phyloP scores from a whole-genome alignment of 2,113 vertebrate species.

The Stegastes partitus region DNA sequence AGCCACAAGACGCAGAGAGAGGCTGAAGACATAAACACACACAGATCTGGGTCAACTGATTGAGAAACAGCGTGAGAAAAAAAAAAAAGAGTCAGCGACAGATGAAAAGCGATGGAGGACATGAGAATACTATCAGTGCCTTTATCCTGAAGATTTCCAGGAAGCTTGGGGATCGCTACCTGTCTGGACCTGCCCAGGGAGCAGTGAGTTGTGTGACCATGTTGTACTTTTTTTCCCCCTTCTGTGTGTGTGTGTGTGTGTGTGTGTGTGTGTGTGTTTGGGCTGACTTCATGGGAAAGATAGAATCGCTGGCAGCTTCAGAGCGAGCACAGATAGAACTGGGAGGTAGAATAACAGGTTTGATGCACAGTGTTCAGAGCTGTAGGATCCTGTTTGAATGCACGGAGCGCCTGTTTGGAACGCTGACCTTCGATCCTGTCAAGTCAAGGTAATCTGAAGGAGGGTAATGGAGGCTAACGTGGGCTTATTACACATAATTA shows the following conservation, averaged over 20 bases:
- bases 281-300: conserved; percentile 23
- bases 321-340: background rate
- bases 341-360: conserved; percentile 52
- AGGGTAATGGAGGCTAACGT: conserved; percentile 16
- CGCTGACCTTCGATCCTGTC: conserved; percentile 48
- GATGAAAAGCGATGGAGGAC: conserved; percentile 66
- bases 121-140: conserved; percentile 27
- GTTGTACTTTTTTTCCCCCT: background rate
- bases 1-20: conserved; percentile 12
- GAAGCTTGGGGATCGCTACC: conserved; percentile 76
- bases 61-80: background rate
- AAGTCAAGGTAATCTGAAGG: conserved; percentile 40
- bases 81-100: conserved; percentile 21
- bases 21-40: conserved; percentile 24
- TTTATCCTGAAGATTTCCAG: conserved; percentile 75
- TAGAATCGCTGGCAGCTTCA: background rate
- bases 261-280: background rate
- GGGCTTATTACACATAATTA: conserved; percentile 29
- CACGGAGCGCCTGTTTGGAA: background rate
- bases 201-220: conserved; percentile 67
- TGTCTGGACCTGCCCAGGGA: conserved; percentile 77
- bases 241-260: background rate
- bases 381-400: conserved; percentile 26
- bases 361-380: background rate
- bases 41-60: conserved; percentile 2